These are phyloP conservation scores for Clamator glandarius DNA, from an alignment of 2,797 vertebrate genomes.

Conservation along the genomic window DNA sequence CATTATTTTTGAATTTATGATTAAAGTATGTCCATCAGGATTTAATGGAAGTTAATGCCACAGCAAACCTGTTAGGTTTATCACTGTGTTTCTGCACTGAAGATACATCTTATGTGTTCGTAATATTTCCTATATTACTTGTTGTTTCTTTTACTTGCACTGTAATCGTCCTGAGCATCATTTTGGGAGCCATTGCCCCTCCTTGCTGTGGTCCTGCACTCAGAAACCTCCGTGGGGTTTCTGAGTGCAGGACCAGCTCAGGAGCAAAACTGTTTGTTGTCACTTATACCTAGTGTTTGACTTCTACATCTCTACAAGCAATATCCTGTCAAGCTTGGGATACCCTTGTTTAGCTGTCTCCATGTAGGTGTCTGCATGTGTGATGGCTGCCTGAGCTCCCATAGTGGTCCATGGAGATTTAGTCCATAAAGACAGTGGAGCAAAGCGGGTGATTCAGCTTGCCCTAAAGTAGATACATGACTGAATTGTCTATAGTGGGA, in stretches of 20 bases:
- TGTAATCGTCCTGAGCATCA: not conserved
- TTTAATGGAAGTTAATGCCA: not conserved
- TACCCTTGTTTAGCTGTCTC: not conserved
- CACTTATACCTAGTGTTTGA: not conserved
- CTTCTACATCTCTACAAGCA: not conserved
- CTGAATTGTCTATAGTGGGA: not conserved
- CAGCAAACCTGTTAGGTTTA: not conserved
- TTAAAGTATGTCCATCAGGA: not conserved
- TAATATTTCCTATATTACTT: not conserved
- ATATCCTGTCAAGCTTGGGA: not conserved
- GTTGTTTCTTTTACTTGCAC: not conserved
- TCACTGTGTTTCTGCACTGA: not conserved
- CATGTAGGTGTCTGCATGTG: not conserved
- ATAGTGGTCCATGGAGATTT: rapidly evolving
- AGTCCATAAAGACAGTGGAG: not conserved
- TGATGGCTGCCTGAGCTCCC: rapidly evolving
- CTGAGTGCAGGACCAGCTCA: not conserved
- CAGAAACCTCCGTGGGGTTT: not conserved
- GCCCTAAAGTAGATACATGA: not conserved
- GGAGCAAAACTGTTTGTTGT: not conserved
- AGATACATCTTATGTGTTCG: not conserved
- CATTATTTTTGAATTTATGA: not conserved
- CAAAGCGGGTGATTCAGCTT: not conserved
- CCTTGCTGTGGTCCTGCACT: not conserved
- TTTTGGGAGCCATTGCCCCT: not conserved